Evolutionary conservation across 2,888 invertebrate genomes (phyloP), one percentile per base, ranked within the genome.

Genomic region (Coenonympha arcania): DNA sequence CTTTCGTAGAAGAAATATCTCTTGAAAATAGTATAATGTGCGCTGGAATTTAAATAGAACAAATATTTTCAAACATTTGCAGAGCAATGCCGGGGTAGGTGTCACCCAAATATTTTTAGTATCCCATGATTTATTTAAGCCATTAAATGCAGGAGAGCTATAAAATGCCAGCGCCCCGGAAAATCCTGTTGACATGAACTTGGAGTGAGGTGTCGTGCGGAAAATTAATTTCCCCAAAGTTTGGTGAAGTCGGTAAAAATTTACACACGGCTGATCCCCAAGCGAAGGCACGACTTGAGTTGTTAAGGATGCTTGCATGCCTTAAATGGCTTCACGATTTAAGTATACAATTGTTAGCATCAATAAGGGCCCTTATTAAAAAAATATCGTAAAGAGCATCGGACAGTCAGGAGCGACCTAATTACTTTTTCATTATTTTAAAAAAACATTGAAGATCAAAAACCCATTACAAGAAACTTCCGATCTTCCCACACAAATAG

Each of bases 41-140:
- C 26, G 18, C 11, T 28, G 31, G 22, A 20, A 28, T 15, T 9
- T 31, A 42, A 34, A 48, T 26, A 11, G 26, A 18, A 44, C 43
- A 44, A 48, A 52, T 48, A 48, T 52, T 39, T 37, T 39, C 28
- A 34, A 26, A 11, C 37, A 52, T 52, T 40, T 26, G 48, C 39
- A 48, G 44, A 37, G 36, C 36, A 51, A 47, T 51, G 34, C 39
- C 33, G 44, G 28, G 48, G 43, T 44, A 43, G 44, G 44, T 52
- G 52, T 52, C 44, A 44, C 40, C 28, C 47, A 43, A 48, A 44
- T 44, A 52, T 39, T 44, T 48, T 43, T 48, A 24, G 43, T 49
- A 39, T 39, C 20, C 43, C 36, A 37, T 52, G 52, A 52, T 52
- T 52, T 52, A 52, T 52, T 48, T 40, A 18, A 44, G 48, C 52